phyloP scores from a whole-genome alignment of 2,113 vertebrate species.

The Anas platyrhynchos region DNA sequence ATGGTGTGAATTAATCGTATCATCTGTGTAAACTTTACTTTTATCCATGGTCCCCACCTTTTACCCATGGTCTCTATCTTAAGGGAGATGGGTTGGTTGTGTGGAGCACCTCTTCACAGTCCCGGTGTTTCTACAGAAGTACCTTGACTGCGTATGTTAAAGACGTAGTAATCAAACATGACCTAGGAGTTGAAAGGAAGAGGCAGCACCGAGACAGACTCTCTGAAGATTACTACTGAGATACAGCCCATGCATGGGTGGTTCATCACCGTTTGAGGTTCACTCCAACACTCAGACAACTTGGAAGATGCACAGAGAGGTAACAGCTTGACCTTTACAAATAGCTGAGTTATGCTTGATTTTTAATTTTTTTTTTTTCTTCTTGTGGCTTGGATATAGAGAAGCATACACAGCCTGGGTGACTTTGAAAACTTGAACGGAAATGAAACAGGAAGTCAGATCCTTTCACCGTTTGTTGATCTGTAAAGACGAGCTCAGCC shows the following conservation, averaged over 20 bases:
- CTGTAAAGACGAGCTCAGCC: neutral
- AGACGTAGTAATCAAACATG: neutral
- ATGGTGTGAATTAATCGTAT: neutral
- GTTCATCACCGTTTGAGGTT: neutral
- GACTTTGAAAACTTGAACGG: conserved; percentile 8
- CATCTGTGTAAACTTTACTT: neutral
- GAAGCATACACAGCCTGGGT: neutral
- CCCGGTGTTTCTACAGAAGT: neutral
- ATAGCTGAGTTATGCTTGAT: neutral
- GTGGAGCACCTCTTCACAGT: neutral
- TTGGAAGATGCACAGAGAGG: neutral
- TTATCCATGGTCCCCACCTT: neutral
- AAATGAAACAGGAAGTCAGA: conserved; percentile 70
- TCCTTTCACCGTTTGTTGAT: conserved; percentile 19
- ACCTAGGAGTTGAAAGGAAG: neutral
- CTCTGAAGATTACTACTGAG: neutral
- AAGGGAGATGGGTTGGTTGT: neutral
- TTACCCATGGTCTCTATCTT: neutral
- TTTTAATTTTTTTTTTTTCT: neutral
- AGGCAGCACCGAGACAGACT: neutral
- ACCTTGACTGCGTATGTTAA: neutral
- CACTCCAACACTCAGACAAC: neutral
- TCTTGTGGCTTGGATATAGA: conserved; percentile 36
- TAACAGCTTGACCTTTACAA: conserved; percentile 2
- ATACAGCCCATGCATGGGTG: fast-evolving